These are phyloP conservation scores for Antigone vipio DNA, from an alignment of 2,113 vertebrate species.

Conservation along the genomic window DNA sequence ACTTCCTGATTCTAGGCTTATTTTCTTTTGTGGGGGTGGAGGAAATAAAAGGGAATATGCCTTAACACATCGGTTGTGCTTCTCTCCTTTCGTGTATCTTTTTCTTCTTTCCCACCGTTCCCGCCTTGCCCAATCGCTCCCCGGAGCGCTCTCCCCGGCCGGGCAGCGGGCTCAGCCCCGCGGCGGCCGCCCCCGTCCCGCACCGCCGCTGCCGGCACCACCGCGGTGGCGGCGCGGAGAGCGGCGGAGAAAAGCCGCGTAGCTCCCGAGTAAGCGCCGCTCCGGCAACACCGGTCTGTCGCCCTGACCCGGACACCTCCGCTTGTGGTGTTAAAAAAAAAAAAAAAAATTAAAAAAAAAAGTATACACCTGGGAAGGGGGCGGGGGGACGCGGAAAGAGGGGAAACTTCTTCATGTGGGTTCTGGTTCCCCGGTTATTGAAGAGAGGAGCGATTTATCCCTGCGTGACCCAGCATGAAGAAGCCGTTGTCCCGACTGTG, in stretches of 20 bases:
- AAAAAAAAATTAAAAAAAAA: neutral
- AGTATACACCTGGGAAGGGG: neutral
- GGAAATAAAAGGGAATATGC: slow-evolving; percentile 37
- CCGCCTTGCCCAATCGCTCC: neutral
- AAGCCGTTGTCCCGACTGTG: neutral
- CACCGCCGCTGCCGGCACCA: neutral
- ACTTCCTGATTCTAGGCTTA: slow-evolving; percentile 44
- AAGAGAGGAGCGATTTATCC: neutral
- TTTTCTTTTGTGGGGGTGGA: slow-evolving; percentile 45
- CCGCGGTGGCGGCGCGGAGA: neutral
- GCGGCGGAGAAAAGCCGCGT: neutral
- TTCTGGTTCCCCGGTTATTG: neutral
- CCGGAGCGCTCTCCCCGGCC: neutral
- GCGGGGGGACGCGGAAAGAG: neutral
- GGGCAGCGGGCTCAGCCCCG: neutral
- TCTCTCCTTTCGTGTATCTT: neutral
- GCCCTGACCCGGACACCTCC: neutral
- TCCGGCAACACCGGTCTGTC: neutral
- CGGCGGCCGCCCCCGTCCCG: neutral
- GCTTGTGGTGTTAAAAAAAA: neutral
- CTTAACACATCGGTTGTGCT: neutral
- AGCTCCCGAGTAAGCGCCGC: neutral
- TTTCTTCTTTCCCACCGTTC: neutral
- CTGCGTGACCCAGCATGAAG: neutral
- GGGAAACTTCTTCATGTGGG: neutral